Percentiles rank a stretch among this genome's conserved stretches.
These are phyloP conservation scores for Bambusicola thoracicus DNA, from an alignment of 2,113 vertebrate genomes.

Conservation along the genomic window DNA sequence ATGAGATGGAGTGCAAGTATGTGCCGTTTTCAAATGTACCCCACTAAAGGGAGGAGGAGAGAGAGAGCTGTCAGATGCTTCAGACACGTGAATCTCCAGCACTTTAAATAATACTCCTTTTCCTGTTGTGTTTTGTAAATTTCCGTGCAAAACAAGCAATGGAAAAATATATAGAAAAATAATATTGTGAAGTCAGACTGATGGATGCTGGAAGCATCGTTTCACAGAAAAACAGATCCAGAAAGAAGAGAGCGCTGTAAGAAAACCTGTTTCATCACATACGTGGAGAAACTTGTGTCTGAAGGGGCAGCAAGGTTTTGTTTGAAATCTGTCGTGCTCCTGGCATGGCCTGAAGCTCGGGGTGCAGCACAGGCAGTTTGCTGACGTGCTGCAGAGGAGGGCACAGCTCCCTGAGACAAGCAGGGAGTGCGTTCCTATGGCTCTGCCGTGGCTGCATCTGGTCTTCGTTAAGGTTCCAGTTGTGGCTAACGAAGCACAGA, in stretches of 20 bases:
- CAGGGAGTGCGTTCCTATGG: rapidly evolving
- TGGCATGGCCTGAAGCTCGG: background rate
- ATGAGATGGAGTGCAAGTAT: background rate
- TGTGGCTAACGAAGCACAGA: constrained; percentile 65
- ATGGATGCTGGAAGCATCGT: background rate
- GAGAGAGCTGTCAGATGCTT: background rate
- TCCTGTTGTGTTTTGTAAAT: background rate
- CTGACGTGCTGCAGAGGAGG: rapidly evolving
- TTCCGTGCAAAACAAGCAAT: background rate
- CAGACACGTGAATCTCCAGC: background rate
- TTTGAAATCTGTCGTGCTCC: rapidly evolving
- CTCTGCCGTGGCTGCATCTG: background rate
- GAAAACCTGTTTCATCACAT: background rate
- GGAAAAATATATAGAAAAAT: too few species aligned
- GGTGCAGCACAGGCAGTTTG: background rate
- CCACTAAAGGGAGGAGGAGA: background rate
- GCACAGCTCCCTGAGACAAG: background rate
- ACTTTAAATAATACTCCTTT: background rate
- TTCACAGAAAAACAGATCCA: background rate
- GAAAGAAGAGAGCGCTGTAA: background rate
- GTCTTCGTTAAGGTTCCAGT: background rate
- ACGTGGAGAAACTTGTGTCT: background rate
- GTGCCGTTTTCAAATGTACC: background rate
- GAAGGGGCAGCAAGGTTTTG: rapidly evolving
- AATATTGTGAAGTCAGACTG: background rate